Evolutionary conservation across 2,888 invertebrate genomes (phyloP), one percentile per base, ranked within the genome.

Genomic region (Nomada goodeniana): DNA sequence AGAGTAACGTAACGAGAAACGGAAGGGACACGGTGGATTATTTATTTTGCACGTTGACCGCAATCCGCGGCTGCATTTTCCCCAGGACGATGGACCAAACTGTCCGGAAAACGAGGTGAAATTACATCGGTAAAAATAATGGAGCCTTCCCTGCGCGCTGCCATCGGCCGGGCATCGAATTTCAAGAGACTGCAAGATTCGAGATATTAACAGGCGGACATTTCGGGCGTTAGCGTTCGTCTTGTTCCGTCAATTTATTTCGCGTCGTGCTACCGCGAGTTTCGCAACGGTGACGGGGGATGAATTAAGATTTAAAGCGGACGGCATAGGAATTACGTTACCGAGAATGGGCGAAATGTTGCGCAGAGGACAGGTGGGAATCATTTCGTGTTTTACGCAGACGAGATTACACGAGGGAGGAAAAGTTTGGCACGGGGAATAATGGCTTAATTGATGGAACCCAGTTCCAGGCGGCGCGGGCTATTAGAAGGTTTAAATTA

Each of bases 101-200:
- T 91, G 92, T 89, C 90, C 90, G 91, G 92, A 92, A 92, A 92
- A 92, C 90, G 91, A 92, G 92, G 89, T 92, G 91, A 91, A 92
- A 92, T 92, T 89, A 91, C 90, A 89, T 83, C 68, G 83, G 82
- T 80, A 79, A 88, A 90, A 90, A 91, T 90, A 91, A 90, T 89
- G 86, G 84, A 84, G 75, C 57, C 73, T 65, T 20, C 20, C 20
- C 10, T n/a, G 2, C 18, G 13, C 23, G 67, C 65, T 68, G 61
- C 72, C 78, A 74, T 69, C 65, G 74, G 57, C 61, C 53, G 55
- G 55, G 42, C 53, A 9, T 53, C n/a, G 53, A 53, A 36, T 15
- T 57, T 13, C 0, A 57, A 26, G 3, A 23, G 3, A 11, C 13
- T 15, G 47, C 3, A 15, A 3, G 47, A 47, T 47, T 2, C 10